Base-by-base conservation (phyloP, 2,797 vertebrate genomes). In the Sarcophilus harrisii region DNA sequence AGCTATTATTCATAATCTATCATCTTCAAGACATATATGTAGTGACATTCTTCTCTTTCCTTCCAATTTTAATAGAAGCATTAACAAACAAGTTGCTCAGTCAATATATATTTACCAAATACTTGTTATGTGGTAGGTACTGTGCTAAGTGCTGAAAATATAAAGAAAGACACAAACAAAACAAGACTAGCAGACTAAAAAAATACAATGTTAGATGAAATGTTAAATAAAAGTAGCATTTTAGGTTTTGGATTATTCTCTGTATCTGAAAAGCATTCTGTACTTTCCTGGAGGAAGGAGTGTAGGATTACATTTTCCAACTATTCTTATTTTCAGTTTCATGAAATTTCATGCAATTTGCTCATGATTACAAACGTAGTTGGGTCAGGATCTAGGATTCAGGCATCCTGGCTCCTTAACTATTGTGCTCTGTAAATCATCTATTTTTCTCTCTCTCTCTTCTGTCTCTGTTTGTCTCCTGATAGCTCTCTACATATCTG, bases 51-150 rank as follows among this genome's bases (percentile, higher is more conserved):
- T 97, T 94, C 45, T 93, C 94, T 28, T 98, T 97, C 87, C 91
- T 92, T 57, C 94, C 95, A 96, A 91, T 49, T 93, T 98, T 94
- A 97, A 97, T 96, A 98, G 92, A 60, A n/a, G 5, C 59, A 92
- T 0, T 96, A 90, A 95, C 18, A 94, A 92, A 89, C 93, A 94
- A 94, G 21, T 3, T 30, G 5, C 91, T 38, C 18, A 27, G 45
- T 81, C 66, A 81, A 6, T n/a, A 45, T 10, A 14, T 38, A 81
- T 81, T 45, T 81, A 45, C 21, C 24, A 81, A 45, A 45, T 32
- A 38, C 18, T 73, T 73, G 2, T 8, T 11, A 45, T 45, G n/a
- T 45, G 38, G 45, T 11, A 45, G 38, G 38, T 13, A 81, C 21
- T 45, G 18, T 27, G 38, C 21, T 45, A 81, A 27, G 38, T 38